Base-by-base conservation (phyloP, 1,140 invertebrate species). In the Hyphantria cunea region DNA sequence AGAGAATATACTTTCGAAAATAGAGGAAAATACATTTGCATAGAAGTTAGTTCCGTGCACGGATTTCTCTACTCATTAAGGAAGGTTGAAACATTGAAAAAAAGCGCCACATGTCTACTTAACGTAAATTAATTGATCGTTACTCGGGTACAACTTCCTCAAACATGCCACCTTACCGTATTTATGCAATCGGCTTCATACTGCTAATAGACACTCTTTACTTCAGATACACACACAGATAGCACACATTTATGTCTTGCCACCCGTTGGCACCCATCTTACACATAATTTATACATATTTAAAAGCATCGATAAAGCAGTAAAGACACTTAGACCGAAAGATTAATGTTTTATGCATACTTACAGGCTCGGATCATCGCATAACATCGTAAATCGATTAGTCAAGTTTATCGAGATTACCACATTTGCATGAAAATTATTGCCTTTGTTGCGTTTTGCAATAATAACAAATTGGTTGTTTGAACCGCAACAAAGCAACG, bases 391-490 rank as follows among this genome's bases (percentile, higher is more conserved):
- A 60, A 60, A 60, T 60, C 13, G 48, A 44, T 49, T 59, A 49
- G 42, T 39, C 45, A 33, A 17, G 32, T 65, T 48, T 33, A 65
- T 65, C 34, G 39, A 44, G 49, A 65, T 54, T 53, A 66, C 50
- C 34, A 17, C 17, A 50, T 54, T 53, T 48, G 37, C 44, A 45
- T 37, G 52, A 56, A 70, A 74, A 65, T 70, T 69, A 73, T 76
- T 72, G 69, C 69, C 70, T 71, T 73, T 72, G 66, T 76, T 74
- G 65, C 52, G 33, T 70, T 73, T 70, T 65, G 56, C 55, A 67
- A 70, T 60, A 58, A 58, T 51, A 70, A 62, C 63, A 66, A 60
- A 72, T 69, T 61, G 56, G 41, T 51, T 42, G 48, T 41, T 53
- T 74, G 42, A 68, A 42, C 42, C 13, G 52, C 39, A 59, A 64